phyloP scores from a whole-genome alignment of 1,140 invertebrate genomes.

The Drosophila melanica region DNA sequence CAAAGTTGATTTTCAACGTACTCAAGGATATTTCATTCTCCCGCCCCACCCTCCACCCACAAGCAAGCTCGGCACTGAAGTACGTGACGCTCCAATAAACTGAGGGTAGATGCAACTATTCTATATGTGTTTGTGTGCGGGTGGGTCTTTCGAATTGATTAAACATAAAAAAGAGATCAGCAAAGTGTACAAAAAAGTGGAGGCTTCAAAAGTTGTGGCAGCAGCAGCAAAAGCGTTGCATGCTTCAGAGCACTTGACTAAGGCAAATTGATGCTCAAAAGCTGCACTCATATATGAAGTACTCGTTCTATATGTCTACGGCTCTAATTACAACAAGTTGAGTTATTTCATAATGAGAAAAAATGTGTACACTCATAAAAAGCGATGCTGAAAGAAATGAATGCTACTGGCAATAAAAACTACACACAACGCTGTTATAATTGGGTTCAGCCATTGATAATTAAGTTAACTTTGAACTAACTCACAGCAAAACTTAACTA shows the following conservation, averaged over 20 bases:
- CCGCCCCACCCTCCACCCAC: neutral
- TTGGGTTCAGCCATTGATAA: no score
- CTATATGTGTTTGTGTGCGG: conserved; percentile 13
- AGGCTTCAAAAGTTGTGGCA: conserved; percentile 28
- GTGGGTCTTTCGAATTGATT: conserved; percentile 52
- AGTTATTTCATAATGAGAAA: neutral
- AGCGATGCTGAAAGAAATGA: conserved; percentile 3
- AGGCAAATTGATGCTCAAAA: conserved; percentile 13
- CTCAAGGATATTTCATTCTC: conserved; percentile 30
- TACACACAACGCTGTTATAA: neutral
- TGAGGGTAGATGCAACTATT: conserved; percentile 36
- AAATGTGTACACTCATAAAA: neutral
- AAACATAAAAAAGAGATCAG: conserved; percentile 58
- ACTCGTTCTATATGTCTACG: neutral
- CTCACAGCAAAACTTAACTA: neutral
- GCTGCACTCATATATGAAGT: conserved; percentile 11
- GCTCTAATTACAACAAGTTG: conserved; percentile 9
- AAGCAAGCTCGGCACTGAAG: conserved; percentile 35
- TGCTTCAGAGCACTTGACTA: conserved; percentile 13
- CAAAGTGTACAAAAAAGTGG: conserved; percentile 47
- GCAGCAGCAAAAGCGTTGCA: conserved; percentile 14
- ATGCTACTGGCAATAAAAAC: conserved; percentile 1
- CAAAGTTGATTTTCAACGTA: conserved; percentile 47
- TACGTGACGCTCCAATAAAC: conserved; percentile 63
- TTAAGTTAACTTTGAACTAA: no score